phyloP scores from a whole-genome alignment of 2,888 invertebrate species.

The Herminia tarsipennalis region DNA sequence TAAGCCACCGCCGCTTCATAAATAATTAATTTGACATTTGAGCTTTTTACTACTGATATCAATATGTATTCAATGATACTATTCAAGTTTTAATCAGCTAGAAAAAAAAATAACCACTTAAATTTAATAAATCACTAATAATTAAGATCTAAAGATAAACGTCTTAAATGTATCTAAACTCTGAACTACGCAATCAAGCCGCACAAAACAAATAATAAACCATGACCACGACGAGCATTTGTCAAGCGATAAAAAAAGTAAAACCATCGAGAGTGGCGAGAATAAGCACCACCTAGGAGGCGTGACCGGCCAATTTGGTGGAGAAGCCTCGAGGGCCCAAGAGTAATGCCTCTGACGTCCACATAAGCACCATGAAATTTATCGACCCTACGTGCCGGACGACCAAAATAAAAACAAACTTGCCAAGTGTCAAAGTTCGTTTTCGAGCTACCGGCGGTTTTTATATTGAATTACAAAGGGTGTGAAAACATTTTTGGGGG shows the following conservation, averaged over 20 bases:
- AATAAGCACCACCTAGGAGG: slow-evolving; percentile 50
- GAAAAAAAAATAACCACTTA: too few relatives aligned
- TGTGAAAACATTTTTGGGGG: slow-evolving; percentile 29
- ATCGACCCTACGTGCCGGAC: slow-evolving; percentile 72
- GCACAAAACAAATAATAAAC: slow-evolving; percentile 30
- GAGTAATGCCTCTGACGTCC: slow-evolving; percentile 70
- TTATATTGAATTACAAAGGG: slow-evolving; percentile 47
- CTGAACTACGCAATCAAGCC: slow-evolving; percentile 18
- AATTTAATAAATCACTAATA: too few relatives aligned
- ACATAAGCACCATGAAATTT: slow-evolving; percentile 75
- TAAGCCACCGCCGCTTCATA: too few relatives aligned
- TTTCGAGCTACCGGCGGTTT: slow-evolving; percentile 37
- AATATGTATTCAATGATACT: too few relatives aligned
- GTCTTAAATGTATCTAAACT: slow-evolving; percentile 20
- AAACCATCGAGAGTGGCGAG: slow-evolving; percentile 41
- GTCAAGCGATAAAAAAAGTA: slow-evolving; percentile 48
- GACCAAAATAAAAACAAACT: slow-evolving; percentile 70
- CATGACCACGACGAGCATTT: slow-evolving; percentile 41
- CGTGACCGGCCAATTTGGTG: slow-evolving; percentile 68
- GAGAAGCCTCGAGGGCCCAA: slow-evolving; percentile 59
- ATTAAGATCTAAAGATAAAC: too few relatives aligned
- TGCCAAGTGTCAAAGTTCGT: slow-evolving; percentile 66
- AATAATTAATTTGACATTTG: too few relatives aligned
- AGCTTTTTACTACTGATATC: too few relatives aligned
- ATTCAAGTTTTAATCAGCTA: too few relatives aligned